These are phyloP conservation scores for Notothenia coriiceps DNA, from an alignment of 2,113 vertebrate species.

Conservation along the genomic window DNA sequence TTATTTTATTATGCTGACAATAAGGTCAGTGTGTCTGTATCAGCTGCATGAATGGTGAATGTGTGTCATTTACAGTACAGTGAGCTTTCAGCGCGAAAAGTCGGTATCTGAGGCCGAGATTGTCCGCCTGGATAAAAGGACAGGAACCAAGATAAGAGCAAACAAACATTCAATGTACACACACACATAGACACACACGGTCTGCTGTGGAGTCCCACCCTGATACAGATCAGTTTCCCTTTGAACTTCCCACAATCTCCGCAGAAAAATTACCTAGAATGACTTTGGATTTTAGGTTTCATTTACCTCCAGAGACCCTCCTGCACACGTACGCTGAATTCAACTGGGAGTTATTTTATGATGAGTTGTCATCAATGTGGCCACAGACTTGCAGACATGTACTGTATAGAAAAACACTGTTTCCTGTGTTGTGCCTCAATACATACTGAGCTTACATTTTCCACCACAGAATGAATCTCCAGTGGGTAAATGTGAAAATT, in stretches of 20 bases:
- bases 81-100: not conserved
- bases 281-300: not conserved
- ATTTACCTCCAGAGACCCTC: not conserved
- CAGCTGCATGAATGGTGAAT: conserved; percentile 48
- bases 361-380: not conserved
- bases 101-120: conserved; percentile 36
- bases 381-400: not conserved
- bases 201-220: conserved; percentile 36
- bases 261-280: conserved; percentile 1
- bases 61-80: conserved; percentile 57
- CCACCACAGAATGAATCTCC: not conserved
- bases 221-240: conserved; percentile 66
- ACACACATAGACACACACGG: not conserved
- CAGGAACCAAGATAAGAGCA: conserved; percentile 41
- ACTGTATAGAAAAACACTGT: not conserved
- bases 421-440: not conserved
- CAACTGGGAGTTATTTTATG: conserved; percentile 6
- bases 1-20: not conserved
- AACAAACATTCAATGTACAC: conserved; percentile 29
- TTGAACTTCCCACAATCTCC: conserved; percentile 37
- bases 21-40: not conserved
- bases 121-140: conserved; percentile 32
- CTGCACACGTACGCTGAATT: not conserved
- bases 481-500: not conserved
- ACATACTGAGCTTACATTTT: not conserved